Conservation (phyloP, 2,888 invertebrate species). For the Acanthosepion esculentum region DNA sequence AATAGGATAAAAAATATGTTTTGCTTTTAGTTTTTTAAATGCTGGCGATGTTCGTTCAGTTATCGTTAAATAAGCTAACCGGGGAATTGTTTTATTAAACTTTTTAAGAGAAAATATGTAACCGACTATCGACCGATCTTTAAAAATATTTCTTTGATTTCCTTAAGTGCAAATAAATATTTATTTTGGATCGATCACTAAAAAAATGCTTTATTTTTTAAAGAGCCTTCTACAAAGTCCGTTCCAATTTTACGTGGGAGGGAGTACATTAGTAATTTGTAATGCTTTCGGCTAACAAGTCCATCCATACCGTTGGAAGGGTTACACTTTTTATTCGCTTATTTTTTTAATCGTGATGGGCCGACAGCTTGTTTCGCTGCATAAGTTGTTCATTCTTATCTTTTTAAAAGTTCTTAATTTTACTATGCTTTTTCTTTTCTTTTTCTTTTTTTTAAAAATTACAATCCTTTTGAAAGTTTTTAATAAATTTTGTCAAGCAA, state of each 20-base stretch:
- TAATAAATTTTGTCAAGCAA: no score
- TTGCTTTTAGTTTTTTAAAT: no score
- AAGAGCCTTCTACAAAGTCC: background rate
- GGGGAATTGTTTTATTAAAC: no score
- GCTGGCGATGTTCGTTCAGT: no score
- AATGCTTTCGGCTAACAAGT: background rate
- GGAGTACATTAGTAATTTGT: background rate
- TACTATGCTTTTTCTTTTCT: background rate
- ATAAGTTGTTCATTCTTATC: background rate
- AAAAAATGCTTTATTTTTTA: background rate
- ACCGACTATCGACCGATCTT: no score
- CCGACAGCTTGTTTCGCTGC: background rate
- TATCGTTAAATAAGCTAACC: no score
- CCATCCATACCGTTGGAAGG: background rate
- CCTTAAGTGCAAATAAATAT: background rate
- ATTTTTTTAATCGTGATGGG: background rate
- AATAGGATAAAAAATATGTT: no score
- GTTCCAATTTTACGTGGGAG: background rate
- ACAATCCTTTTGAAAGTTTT: background rate
- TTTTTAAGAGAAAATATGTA: no score
- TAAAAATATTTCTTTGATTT: no score
- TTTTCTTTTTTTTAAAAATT: background rate
- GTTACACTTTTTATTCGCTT: no score
- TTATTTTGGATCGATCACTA: background rate
- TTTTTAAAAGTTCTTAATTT: background rate